Evolutionary conservation across 1,140 invertebrate genomes (phyloP).

Genomic region (Micrasema minimum): DNA sequence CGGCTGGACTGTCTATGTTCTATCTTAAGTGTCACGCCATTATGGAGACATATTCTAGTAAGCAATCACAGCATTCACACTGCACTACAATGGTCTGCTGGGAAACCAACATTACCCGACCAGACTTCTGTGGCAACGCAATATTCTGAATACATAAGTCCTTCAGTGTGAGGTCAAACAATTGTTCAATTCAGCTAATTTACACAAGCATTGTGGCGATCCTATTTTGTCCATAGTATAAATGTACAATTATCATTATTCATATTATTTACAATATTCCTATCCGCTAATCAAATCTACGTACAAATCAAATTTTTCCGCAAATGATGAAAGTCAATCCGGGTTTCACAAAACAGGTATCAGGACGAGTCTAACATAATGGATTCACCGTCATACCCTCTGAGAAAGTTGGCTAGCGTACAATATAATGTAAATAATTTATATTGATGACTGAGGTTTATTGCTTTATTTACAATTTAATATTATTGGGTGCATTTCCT

Average conservation of each 20-base stretch:
- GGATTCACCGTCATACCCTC: too few species aligned
- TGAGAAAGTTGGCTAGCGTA: too few species aligned
- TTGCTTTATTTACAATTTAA: too few species aligned
- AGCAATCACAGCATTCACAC: slow-evolving; percentile 49
- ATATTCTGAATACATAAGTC: slow-evolving; percentile 6
- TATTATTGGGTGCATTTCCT: too few species aligned
- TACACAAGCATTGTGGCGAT: slow-evolving; percentile 39
- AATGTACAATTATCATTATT: slow-evolving; percentile 40
- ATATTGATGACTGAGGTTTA: too few species aligned
- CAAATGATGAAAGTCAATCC: background rate
- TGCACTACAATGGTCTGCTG: slow-evolving; percentile 44
- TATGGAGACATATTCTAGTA: slow-evolving; percentile 38
- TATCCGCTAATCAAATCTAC: slow-evolving; percentile 24
- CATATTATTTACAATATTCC: slow-evolving; percentile 41
- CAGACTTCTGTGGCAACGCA: slow-evolving; percentile 13
- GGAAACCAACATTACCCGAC: slow-evolving; percentile 10
- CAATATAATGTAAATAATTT: too few species aligned
- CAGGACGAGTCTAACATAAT: too few species aligned
- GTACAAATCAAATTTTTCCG: slow-evolving; percentile 9
- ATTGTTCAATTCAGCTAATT: slow-evolving; percentile 25
- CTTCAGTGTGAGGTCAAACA: slow-evolving; percentile 10
- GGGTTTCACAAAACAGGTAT: too few species aligned
- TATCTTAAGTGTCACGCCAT: slow-evolving; percentile 3
- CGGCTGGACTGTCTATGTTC: slow-evolving; percentile 15
- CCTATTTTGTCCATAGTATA: slow-evolving; percentile 37